A percentile compares a stretch with the other conserved stretches of the same genome.
Evolutionary conservation across 1,140 invertebrate species (phyloP).

Genomic region (Platyscapa corneri): DNA sequence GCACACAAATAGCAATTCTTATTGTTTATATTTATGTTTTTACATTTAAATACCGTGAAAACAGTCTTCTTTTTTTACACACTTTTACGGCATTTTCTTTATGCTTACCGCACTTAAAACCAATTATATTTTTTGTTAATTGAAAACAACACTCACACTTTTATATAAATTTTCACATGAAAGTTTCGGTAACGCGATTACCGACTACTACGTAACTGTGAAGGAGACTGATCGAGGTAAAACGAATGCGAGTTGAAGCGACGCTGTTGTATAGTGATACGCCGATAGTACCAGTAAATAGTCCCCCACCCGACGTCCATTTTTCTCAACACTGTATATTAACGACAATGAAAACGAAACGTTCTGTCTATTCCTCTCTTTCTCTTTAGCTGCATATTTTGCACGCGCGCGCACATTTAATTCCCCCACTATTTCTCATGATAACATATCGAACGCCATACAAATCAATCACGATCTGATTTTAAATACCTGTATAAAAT

Average conservation of each 20-base stretch:
- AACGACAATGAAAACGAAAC: not conserved
- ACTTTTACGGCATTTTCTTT: constrained; percentile 20
- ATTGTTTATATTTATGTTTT: not conserved
- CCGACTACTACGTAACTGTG: constrained; percentile 15
- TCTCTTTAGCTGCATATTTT: not conserved
- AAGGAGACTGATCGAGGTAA: constrained; percentile 34
- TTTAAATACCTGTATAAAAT: not conserved
- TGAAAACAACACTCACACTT: not conserved
- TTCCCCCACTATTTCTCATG: not conserved
- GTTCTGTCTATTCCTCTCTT: not conserved
- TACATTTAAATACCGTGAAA: not conserved
- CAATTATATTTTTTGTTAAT: not conserved
- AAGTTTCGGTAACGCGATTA: not conserved
- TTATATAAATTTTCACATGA: not conserved
- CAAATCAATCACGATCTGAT: not conserved
- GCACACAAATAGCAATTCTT: not conserved
- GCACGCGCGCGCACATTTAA: not conserved
- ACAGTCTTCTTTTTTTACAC: not conserved
- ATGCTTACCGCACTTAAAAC: not conserved
- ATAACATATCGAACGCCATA: not conserved
- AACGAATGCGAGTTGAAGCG: not conserved
- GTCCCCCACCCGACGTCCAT: constrained; percentile 14
- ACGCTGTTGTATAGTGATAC: not conserved
- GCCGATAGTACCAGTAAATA: constrained; percentile 37
- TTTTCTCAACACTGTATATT: not conserved